Evolutionary conservation across 1,140 invertebrate species (phyloP), one percentile per base, ranked within the genome.

Genomic region (Papilio xuthus): DNA sequence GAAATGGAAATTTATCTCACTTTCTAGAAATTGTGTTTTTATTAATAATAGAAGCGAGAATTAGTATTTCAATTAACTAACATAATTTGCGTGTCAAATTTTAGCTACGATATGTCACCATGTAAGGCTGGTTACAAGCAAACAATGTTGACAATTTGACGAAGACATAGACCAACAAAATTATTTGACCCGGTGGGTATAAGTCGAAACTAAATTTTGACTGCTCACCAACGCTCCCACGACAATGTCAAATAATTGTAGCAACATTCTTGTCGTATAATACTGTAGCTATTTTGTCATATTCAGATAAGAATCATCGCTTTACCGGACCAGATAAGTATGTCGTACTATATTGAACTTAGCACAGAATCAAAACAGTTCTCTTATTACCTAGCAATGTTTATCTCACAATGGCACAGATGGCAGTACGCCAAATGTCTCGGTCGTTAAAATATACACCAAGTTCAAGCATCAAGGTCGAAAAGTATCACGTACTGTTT

Each of bases 401-500:
- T 53, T 53, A 53, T 20, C n/a, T 53, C 9, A n/a, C 50, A 53
- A n/a, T n/a, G n/a, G n/a, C n/a, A n/a, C n/a, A 53, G 50, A 20
- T 53, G 50, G 50, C 50, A 53, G 50, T 53, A 53, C n/a, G 50
- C 50, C 50, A 53, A 53, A n/a, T 53, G 50, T 53, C 18, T 20
- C 50, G 50, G 7, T 20, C 50, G n/a, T 53, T 20, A 53, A n/a
- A 53, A 53, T n/a, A n/a, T 0, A 9, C 7, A 47, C 44, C 6
- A 20, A 53, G 50, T 53, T 20, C 18, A 53, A 53, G 18, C n/a
- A n/a, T 53, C n/a, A 53, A 53, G 50, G 50, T 53, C n/a, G n/a
- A 20, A 53, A 47, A 18, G 4, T 6, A 47, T 47, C 18, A 7
- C 44, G 18, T 47, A 18, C 44, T n/a, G n/a, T n/a, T n/a, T 18